Conservation (phyloP, 2,113 vertebrate genomes). For the Malurus melanocephalus region DNA sequence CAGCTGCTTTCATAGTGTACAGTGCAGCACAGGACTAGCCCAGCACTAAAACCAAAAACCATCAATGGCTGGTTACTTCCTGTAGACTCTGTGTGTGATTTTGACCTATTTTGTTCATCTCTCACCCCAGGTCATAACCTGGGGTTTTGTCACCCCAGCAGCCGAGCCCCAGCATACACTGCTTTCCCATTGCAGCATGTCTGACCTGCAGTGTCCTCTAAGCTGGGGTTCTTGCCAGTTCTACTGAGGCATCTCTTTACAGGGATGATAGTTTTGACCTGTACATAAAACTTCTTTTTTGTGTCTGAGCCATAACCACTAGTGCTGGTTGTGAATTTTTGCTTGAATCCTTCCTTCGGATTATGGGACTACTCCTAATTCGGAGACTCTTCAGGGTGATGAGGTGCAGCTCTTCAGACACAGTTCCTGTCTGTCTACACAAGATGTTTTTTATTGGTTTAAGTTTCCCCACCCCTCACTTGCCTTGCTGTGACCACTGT, state of each 20-base stretch:
- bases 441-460: background rate
- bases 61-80: background rate
- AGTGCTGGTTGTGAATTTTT: too few species aligned
- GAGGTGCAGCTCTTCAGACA: background rate
- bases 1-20: conserved; percentile 16
- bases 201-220: background rate
- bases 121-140: background rate
- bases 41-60: background rate
- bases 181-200: background rate
- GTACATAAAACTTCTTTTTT: accelerated
- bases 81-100: background rate
- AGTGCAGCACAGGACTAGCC: background rate
- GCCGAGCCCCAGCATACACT: background rate
- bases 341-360: background rate
- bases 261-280: background rate
- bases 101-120: background rate
- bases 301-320: background rate
- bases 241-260: background rate
- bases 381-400: background rate
- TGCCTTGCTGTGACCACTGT: background rate
- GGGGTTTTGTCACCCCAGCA: background rate
- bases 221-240: background rate
- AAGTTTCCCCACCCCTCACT: too few species aligned
- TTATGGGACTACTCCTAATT: background rate
- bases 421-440: background rate